phyloP scores from a whole-genome alignment of 2,888 invertebrate genomes.

The Drosophila anomalata region DNA sequence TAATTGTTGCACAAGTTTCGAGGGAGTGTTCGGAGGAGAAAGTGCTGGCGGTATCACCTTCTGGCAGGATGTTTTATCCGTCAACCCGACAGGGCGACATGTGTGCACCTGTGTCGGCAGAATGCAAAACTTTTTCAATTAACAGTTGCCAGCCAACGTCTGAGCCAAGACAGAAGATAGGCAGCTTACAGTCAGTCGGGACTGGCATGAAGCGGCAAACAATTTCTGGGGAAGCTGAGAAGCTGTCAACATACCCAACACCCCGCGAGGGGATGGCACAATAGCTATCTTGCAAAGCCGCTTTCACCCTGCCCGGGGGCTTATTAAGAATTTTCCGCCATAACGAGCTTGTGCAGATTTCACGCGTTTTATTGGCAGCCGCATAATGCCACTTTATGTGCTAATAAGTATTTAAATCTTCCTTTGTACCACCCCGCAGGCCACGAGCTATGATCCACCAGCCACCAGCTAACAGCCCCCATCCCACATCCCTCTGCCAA shows the following conservation, averaged over 20 bases:
- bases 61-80: conserved; percentile 28
- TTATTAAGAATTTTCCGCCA: conserved; percentile 62
- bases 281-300: conserved; percentile 32
- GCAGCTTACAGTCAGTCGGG: conserved; percentile 13
- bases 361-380: conserved; percentile 53
- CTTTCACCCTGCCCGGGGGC: conserved; percentile 51
- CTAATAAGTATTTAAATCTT: conserved; percentile 59
- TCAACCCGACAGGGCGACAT: conserved; percentile 50
- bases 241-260: conserved; percentile 22
- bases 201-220: conserved; percentile 20
- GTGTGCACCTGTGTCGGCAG: conserved; percentile 54
- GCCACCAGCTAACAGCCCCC: not conserved
- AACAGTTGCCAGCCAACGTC: conserved; percentile 63
- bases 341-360: conserved; percentile 58
- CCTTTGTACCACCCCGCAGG: conserved; percentile 24
- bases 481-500: not conserved
- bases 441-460: not conserved
- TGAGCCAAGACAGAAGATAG: conserved; percentile 34
- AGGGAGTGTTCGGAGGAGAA: not conserved
- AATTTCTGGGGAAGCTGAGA: conserved; percentile 7
- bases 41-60: conserved; percentile 12
- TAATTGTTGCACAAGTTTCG: conserved; percentile 31
- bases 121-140: conserved; percentile 75
- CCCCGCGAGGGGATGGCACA: conserved; percentile 6
- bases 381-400: conserved; percentile 62